Evolutionary conservation across 2,888 invertebrate species (phyloP), one percentile per base, ranked within the genome.

Genomic region (Ophion slaviceki): DNA sequence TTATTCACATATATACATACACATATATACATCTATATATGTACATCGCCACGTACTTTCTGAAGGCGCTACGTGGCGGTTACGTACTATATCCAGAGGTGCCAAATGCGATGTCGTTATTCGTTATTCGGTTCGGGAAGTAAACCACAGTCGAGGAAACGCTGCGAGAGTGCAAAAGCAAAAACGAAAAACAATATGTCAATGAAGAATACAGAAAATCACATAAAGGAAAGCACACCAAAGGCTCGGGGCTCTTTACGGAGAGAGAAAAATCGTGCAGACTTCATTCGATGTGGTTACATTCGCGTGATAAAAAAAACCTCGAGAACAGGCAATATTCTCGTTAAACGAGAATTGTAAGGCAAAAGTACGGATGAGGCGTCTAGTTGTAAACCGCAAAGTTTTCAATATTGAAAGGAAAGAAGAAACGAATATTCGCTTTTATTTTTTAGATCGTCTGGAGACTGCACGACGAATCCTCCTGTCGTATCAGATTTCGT

Each of bases 41-140:
- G 88, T 87, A 61, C n/a, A 71, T 82, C 71, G 79, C 82, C 76
- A 80, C 80, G 76, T 85, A 85, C 80, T 85, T 85, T 82, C 71
- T 11, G 40, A 77, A n/a, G 62, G 45, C 67, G 76, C 76, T 36
- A 76, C 76, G 86, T 86, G 87, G 82, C 79, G 82, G 67, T 81
- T 80, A 87, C 85, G 86, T 88, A 85, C 88, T 87, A 87, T 89
- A 88, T 89, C 87, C 89, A 87, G 86, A 87, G 84, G 89, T 90
- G 89, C 88, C 89, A 89, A 89, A 88, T 83, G 75, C 87, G 86
- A 85, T 84, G 78, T 87, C 85, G 82, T 87, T 86, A 85, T 82
- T 82, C 85, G 85, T 85, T 85, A 64, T 86, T 83, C 80, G 86
- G 83, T 80, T 86, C 83, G 80, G 83, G 80, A 83, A 78, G 83